Evolutionary conservation across 2,113 vertebrate species (phyloP).

Genomic region (Butastur rufipennis): DNA sequence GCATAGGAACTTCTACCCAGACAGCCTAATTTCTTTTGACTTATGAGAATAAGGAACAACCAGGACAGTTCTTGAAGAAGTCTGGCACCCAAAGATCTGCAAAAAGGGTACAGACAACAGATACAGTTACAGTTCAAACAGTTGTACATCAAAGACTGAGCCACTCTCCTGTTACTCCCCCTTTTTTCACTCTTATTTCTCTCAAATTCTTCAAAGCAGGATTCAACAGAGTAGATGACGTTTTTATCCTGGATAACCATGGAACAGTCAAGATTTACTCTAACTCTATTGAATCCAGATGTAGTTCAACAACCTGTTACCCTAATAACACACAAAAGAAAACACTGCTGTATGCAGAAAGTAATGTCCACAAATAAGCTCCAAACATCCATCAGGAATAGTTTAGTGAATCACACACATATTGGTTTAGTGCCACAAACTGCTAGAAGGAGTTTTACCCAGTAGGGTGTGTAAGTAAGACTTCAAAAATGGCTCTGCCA

Average conservation of each 20-base stretch:
- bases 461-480: neutral
- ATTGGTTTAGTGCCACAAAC: neutral
- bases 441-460: neutral
- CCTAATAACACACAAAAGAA: neutral
- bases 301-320: neutral
- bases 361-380: neutral
- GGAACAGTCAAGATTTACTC: neutral
- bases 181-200: neutral
- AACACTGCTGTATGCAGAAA: neutral
- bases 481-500: neutral
- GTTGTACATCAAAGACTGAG: conserved; percentile 19
- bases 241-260: conserved; percentile 5
- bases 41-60: neutral
- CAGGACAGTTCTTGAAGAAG: neutral
- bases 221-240: neutral
- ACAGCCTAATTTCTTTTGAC: neutral
- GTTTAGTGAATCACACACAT: neutral
- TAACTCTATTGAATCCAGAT: conserved; percentile 9
- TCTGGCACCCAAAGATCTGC: neutral
- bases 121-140: neutral
- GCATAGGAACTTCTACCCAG: neutral
- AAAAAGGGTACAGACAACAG: neutral
- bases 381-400: neutral
- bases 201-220: conserved; percentile 27
- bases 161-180: neutral